Evolutionary conservation across 2,113 vertebrate genomes (phyloP), one percentile per base, ranked within the genome.

Genomic region (Pomatostomus ruficeps): DNA sequence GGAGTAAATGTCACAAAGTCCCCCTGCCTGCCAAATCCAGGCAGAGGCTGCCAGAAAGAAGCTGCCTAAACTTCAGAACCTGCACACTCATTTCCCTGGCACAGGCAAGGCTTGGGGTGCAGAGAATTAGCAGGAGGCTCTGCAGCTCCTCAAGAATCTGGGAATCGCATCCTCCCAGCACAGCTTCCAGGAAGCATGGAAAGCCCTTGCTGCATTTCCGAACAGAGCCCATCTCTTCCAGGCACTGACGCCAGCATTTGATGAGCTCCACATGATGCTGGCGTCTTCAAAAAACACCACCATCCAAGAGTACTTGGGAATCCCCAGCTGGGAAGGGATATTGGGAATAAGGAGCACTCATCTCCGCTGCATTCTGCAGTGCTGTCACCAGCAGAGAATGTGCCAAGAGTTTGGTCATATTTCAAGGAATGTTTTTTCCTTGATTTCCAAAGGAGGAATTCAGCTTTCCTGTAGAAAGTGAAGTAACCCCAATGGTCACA

Each of bases 131-230:
- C 51, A 62, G 46, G 8, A 26, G 73, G 26, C 23, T 38, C 58
- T 45, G 42, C 45, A 36, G 11, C n/a, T 65, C 25, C n/a, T 67
- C 1, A 0, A 49, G 49, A n/a, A 72, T 35, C 17, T 0, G 0
- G 55, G 66, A 72, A 22, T 23, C 14, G 6, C 40, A 43, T 42
- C 15, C 54, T 45, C 24, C n/a, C 5, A 0, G 36, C 31, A 20
- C 3, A 7, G 36, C 33, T 91, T 63, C 45, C 66, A 91, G 78
- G 11, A 85, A 70, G 25, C 29, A 42, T 0, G 0, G 58, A 35
- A 70, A 89, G 21, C 28, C 61, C 54, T 81, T 4, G 0, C 16
- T 10, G 7, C 29, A 3, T 82, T 94, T 76, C 78, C 1, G 0
- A 23, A 29, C 0, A 46, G 14, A 80, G 15, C 33, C 21, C 58